Percentiles rank a stretch among this genome's conserved stretches.
These are phyloP conservation scores for Corythaixoides concolor DNA, from an alignment of 2,113 vertebrate genomes.

Conservation along the genomic window DNA sequence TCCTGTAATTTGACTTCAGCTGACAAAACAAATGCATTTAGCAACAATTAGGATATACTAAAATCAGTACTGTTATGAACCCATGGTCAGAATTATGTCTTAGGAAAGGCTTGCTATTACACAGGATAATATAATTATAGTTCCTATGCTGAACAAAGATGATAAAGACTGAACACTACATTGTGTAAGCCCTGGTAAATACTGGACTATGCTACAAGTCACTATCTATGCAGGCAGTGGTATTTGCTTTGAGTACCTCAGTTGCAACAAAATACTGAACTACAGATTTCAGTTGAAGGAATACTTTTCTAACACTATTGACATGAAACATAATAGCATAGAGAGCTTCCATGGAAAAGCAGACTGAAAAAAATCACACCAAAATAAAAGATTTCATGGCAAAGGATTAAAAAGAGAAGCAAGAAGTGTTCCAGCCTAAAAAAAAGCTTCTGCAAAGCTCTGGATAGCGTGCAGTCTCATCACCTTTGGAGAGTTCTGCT, in stretches of 20 bases:
- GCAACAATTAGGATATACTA: neutral
- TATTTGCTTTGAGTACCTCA: neutral
- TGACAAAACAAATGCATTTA: neutral
- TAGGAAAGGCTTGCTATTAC: neutral
- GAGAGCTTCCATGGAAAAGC: neutral
- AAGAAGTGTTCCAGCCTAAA: neutral
- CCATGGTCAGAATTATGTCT: neutral
- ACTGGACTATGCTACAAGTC: neutral
- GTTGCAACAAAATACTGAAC: neutral
- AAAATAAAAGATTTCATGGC: neutral
- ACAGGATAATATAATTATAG: neutral
- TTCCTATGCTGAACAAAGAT: neutral
- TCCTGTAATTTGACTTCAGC: neutral
- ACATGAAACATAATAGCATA: neutral
- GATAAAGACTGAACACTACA: neutral
- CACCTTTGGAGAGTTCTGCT: neutral
- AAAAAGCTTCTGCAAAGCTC: neutral
- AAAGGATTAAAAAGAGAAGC: neutral
- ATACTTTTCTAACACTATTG: neutral
- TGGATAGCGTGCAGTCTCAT: neutral
- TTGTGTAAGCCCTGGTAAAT: neutral
- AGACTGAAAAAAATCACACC: neutral
- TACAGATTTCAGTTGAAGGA: neutral
- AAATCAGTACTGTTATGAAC: neutral
- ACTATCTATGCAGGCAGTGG: accelerated